Percentiles rank a stretch among this genome's conserved stretches.
Conservation (phyloP, 2,797 vertebrate genomes). For the Prionace glauca region DNA sequence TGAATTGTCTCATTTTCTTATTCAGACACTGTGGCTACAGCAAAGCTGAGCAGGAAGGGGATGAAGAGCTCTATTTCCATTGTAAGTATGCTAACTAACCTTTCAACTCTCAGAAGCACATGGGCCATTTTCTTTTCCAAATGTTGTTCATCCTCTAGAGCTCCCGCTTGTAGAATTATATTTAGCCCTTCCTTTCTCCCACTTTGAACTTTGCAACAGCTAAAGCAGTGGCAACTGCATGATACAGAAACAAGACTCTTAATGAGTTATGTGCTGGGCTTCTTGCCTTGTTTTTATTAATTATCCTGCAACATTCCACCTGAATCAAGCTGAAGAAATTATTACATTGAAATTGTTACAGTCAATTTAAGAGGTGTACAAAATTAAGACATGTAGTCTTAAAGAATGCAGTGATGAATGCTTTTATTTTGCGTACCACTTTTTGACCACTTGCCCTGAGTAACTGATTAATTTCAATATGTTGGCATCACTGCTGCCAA, state of each 20-base stretch:
- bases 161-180: background rate
- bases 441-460: background rate
- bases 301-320: background rate
- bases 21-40: conserved; percentile 94
- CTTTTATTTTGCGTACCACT: background rate
- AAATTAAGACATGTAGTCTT: background rate
- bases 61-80: conserved; percentile 98
- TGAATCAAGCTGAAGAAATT: background rate
- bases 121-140: background rate
- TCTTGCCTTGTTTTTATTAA: background rate
- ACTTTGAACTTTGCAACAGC: background rate
- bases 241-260: background rate
- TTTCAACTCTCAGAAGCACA: background rate
- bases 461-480: background rate
- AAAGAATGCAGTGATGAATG: background rate
- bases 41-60: conserved; percentile 97
- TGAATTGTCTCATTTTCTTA: conserved; percentile 40
- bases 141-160: background rate
- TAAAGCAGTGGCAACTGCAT: background rate
- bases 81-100: conserved; percentile 81
- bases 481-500: background rate
- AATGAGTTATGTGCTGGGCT: background rate
- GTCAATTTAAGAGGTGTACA: background rate
- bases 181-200: background rate
- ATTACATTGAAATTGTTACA: background rate